phyloP scores from a whole-genome alignment of 2,797 vertebrate genomes.

The Gymnodraco acuticeps region DNA sequence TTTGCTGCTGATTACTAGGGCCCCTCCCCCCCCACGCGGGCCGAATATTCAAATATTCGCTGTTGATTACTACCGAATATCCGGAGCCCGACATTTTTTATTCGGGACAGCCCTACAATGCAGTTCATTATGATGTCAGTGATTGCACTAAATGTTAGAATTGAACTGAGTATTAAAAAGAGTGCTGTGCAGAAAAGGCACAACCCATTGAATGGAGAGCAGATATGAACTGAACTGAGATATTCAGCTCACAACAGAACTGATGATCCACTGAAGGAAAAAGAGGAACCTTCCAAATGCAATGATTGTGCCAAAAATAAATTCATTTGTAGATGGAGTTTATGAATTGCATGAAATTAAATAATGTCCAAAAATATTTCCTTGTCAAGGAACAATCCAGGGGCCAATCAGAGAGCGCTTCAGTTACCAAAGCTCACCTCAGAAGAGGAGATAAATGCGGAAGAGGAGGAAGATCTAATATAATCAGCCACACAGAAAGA shows the following conservation, averaged over 20 bases:
- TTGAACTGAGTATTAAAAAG: slow-evolving; percentile 22
- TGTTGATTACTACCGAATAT: too few species aligned
- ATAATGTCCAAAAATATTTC: slow-evolving; percentile 90
- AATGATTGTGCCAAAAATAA: slow-evolving; percentile 79
- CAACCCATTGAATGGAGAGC: too few species aligned
- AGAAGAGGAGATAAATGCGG: slow-evolving; percentile 58
- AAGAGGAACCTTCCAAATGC: slow-evolving; percentile 87
- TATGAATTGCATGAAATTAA: slow-evolving; percentile 90
- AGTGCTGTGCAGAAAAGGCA: too few species aligned
- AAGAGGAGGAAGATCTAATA: slow-evolving; percentile 59
- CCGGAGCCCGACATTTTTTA: too few species aligned
- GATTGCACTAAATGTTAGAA: slow-evolving; percentile 32
- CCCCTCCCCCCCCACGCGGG: too few species aligned
- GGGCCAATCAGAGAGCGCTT: slow-evolving; percentile 39
- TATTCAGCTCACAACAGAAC: slow-evolving; percentile 79
- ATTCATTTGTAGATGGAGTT: slow-evolving; percentile 86
- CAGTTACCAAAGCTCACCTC: slow-evolving; percentile 55
- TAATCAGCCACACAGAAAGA: slow-evolving; percentile 68
- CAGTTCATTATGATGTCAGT: slow-evolving; percentile 32
- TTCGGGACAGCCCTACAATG: slow-evolving; percentile 1
- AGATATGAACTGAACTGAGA: slow-evolving; percentile 75
- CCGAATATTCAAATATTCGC: too few species aligned
- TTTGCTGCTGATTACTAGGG: too few species aligned
- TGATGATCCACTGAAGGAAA: slow-evolving; percentile 62
- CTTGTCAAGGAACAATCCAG: slow-evolving; percentile 78